Conservation (phyloP, 1,140 invertebrate species). For the Eulimnadia texana region DNA sequence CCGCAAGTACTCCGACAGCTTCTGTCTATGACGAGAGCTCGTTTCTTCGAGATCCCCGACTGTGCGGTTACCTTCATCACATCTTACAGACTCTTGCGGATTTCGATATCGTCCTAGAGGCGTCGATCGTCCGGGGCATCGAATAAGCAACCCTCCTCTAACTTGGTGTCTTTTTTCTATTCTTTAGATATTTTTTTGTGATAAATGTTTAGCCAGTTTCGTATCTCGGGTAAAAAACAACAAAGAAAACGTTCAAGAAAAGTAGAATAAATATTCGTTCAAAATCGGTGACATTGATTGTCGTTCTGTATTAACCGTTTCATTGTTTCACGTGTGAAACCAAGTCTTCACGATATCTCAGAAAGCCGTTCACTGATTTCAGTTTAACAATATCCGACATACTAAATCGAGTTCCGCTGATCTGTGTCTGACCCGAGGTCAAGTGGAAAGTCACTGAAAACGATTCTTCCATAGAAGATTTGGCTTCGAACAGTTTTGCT, state of each 20-base stretch:
- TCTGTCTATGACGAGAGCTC: constrained; percentile 95
- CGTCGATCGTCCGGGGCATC: constrained; percentile 87
- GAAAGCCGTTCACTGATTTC: not conserved
- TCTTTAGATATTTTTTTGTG: constrained; percentile 5
- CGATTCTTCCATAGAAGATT: constrained; percentile 25
- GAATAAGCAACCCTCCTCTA: not conserved
- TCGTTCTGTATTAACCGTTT: no score
- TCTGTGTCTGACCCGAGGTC: not conserved
- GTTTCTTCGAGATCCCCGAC: constrained; percentile 68
- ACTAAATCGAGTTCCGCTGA: not conserved
- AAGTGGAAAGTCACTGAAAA: constrained; percentile 18
- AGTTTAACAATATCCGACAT: constrained; percentile 2
- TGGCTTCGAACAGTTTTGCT: constrained; percentile 27
- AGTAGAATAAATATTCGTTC: no score
- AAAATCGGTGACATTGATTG: no score
- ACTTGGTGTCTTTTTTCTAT: not conserved
- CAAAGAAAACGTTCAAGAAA: no score
- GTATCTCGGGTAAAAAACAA: no score
- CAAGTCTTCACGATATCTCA: not conserved
- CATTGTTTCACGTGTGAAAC: no score
- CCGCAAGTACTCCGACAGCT: constrained; percentile 61
- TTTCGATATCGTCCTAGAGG: constrained; percentile 81
- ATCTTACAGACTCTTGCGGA: constrained; percentile 83
- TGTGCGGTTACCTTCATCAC: constrained; percentile 77
- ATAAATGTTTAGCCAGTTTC: constrained; percentile 4